phyloP scores from a whole-genome alignment of 2,888 invertebrate species.

The Therioaphis trifolii region DNA sequence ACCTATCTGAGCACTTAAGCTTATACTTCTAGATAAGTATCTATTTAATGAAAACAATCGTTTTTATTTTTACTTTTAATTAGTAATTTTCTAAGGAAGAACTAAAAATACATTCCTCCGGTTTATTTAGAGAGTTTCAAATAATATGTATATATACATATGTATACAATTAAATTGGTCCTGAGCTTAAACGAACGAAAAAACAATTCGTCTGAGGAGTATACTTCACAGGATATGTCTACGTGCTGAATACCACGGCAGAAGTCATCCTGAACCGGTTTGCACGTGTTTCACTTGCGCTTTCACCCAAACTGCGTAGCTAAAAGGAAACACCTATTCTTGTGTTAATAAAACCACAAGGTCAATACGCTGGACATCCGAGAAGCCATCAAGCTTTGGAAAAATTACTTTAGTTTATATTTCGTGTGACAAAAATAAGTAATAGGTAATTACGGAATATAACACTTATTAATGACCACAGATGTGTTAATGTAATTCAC shows the following conservation, averaged over 20 bases:
- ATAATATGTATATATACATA: background rate
- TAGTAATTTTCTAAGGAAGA: conserved; percentile 8
- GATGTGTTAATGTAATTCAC: background rate
- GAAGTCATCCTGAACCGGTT: conserved; percentile 60
- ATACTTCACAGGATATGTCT: conserved; percentile 16
- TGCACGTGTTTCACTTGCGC: conserved; percentile 44
- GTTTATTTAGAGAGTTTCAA: conserved; percentile 1
- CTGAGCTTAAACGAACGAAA: background rate
- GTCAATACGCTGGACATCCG: conserved; percentile 18
- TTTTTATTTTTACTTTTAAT: conserved; percentile 17
- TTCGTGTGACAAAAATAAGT: background rate
- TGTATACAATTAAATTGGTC: background rate
- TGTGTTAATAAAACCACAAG: conserved; percentile 44
- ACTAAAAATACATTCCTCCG: background rate
- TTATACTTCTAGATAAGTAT: conserved; percentile 27
- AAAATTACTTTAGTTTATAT: background rate
- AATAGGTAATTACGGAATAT: background rate
- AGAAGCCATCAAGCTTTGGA: background rate
- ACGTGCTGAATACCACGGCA: conserved; percentile 29
- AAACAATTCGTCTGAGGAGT: background rate
- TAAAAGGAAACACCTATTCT: conserved; percentile 47
- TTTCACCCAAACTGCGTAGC: conserved; percentile 48
- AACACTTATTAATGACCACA: no score
- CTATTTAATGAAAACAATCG: conserved; percentile 28
- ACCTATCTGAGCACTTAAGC: conserved; percentile 33